A percentile compares a stretch with the other conserved stretches of the same genome.
Conservation (phyloP, 2,888 invertebrate species). For the Archips xylosteana region DNA sequence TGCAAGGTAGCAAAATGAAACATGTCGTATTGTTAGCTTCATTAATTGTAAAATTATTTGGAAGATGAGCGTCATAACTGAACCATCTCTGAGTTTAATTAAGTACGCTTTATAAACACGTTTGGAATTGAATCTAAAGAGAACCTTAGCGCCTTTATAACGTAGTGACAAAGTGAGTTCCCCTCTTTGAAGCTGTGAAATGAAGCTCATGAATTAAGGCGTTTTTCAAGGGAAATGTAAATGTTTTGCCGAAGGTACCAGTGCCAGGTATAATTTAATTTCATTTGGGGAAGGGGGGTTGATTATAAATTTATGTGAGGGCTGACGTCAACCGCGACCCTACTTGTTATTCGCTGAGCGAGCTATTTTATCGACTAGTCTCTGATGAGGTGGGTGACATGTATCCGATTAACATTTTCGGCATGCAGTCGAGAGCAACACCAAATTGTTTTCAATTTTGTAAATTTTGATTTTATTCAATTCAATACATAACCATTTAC, state of each 20-base stretch:
- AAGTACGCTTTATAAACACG: conserved; percentile 54
- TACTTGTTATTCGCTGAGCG: conserved; percentile 75
- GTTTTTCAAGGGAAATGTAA: conserved; percentile 74
- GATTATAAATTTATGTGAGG: conserved; percentile 82
- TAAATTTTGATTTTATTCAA: conserved; percentile 2
- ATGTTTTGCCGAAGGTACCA: conserved; percentile 75
- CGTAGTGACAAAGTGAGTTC: conserved; percentile 59
- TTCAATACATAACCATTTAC: not conserved
- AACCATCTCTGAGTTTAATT: conserved; percentile 53
- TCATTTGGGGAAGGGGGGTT: conserved; percentile 74
- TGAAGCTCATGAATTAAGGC: conserved; percentile 62
- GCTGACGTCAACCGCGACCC: conserved; percentile 64
- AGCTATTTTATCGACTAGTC: conserved; percentile 70
- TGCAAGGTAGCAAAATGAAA: conserved; percentile 18
- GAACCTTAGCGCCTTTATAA: conserved; percentile 49
- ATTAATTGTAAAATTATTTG: conserved; percentile 48
- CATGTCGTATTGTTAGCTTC: conserved; percentile 40
- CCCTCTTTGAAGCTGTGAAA: conserved; percentile 60
- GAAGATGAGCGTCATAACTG: conserved; percentile 48
- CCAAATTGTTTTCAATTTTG: conserved; percentile 31
- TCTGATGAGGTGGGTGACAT: conserved; percentile 67
- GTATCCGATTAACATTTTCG: conserved; percentile 56
- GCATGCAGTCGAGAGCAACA: conserved; percentile 35
- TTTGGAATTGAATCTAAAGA: conserved; percentile 49
- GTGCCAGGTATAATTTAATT: conserved; percentile 81